Evolutionary conservation across 2,797 vertebrate genomes (phyloP).

Genomic region (Miichthys miiuy): DNA sequence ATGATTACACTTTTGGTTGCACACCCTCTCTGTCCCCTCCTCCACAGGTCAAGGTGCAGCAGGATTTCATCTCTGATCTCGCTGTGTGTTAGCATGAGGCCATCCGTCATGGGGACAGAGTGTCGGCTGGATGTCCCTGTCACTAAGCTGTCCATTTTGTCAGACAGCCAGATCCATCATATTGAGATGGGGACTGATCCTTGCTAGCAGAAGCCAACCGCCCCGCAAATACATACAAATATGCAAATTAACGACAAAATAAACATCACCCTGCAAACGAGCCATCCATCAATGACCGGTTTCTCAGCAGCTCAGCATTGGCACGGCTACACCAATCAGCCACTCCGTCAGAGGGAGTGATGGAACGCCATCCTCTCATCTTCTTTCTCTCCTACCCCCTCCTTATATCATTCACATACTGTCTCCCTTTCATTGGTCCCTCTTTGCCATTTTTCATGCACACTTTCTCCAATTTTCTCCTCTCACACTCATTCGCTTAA

Average conservation of each 20-base stretch:
- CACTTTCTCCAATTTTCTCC: conserved; percentile 49
- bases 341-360: conserved; percentile 71
- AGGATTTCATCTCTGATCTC: conserved; percentile 76
- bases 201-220: conserved; percentile 55
- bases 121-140: conserved; percentile 75
- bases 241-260: conserved; percentile 82
- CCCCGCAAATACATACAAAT: conserved; percentile 77
- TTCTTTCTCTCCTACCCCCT: conserved; percentile 41
- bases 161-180: conserved; percentile 78
- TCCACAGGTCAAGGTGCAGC: conserved; percentile 76
- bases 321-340: conserved; percentile 77
- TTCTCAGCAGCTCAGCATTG: conserved; percentile 72
- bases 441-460: conserved; percentile 66
- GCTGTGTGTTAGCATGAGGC: conserved; percentile 61
- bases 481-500: conserved; percentile 49
- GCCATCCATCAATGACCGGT: conserved; percentile 83
- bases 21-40: conserved; percentile 49
- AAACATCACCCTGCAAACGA: conserved; percentile 78
- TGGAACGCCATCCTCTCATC: conserved; percentile 66
- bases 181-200: conserved; percentile 66
- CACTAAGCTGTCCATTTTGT: conserved; percentile 80
- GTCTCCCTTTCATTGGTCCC: conserved; percentile 52
- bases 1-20: conserved; percentile 59
- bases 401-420: conserved; percentile 53
- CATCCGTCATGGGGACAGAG: conserved; percentile 78